Percentiles rank a stretch among this genome's conserved stretches.
Evolutionary conservation across 2,113 vertebrate genomes (phyloP).

Genomic region (Indri indri): DNA sequence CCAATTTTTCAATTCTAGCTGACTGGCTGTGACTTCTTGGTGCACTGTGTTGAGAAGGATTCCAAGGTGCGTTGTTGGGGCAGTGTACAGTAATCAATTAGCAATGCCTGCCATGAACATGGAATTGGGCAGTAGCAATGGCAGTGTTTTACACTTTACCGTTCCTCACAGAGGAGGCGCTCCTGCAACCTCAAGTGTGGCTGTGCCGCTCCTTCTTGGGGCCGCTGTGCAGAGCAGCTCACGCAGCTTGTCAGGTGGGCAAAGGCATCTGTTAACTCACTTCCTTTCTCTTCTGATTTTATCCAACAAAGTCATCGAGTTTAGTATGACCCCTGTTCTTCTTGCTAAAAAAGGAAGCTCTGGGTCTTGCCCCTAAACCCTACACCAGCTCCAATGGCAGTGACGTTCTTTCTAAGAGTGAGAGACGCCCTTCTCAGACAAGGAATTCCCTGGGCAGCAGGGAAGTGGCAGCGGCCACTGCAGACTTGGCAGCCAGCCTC

Average conservation of each 20-base stretch:
- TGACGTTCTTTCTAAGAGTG: background rate
- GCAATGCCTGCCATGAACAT: fast-evolving
- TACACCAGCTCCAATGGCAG: background rate
- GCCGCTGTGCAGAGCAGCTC: fast-evolving
- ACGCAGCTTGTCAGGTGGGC: background rate
- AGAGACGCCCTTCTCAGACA: background rate
- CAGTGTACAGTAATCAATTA: fast-evolving
- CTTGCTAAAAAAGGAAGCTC: background rate
- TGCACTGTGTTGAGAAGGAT: background rate
- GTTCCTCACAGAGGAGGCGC: background rate
- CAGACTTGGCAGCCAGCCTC: background rate
- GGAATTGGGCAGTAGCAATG: fast-evolving
- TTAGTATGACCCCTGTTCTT: background rate
- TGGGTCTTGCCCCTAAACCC: background rate
- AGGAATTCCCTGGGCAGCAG: background rate
- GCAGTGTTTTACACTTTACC: background rate
- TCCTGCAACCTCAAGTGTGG: background rate
- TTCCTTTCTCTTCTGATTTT: background rate
- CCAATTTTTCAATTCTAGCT: background rate
- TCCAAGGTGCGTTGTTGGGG: background rate
- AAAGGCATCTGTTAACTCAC: background rate
- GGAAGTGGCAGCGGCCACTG: background rate
- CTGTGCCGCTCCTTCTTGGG: background rate
- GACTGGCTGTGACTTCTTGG: background rate
- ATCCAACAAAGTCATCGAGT: background rate